Evolutionary conservation across 2,888 invertebrate genomes (phyloP), one percentile per base, ranked within the genome.

Genomic region (Nomada fucata): DNA sequence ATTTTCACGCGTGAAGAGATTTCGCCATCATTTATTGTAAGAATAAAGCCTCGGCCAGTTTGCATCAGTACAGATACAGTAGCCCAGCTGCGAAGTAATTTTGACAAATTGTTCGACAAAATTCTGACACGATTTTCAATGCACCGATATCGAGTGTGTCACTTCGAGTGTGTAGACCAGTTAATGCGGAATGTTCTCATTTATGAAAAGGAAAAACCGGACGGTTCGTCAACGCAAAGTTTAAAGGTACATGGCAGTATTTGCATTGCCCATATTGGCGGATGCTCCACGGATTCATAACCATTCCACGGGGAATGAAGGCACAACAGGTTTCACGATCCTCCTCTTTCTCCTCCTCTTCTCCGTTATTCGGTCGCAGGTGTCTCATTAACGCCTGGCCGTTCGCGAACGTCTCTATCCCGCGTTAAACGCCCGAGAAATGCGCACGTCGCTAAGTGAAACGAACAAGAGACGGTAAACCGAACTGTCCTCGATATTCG

Each of bases 341-440:
- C 11, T 47, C 47, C 47, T 47, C 47, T 13, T 47, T 47, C 36
- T 52, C 55, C 50, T 10, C 36, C 26, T 23, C 36, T 50, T 50
- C 55, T 53, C 64, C 23, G 61, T 61, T 71, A 61, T 67, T 53
- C 70, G 82, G 57, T 57, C 67, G 76, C 75, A 71, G 82, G 75
- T 82, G 71, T 81, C 75, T 75, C 67, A 59, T 82, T 82, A 82
- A 71, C 82, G 67, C 71, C 55, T 50, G 3, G 50, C 63, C 26
- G 50, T 42, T 47, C 69, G 59, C 42, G 18, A 60, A 44, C 76
- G 65, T 64, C 23, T 53, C 55, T 70, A 70, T 75, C 60, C 67
- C 42, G 69, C 50, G 60, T 42, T 80, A 79, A 81, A 80, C 23
- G 69, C 63, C 44, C 72, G 53, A 65, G 20, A 63, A 47, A 42